These are phyloP conservation scores for Cosmia pyralina DNA, from an alignment of 2,888 invertebrate genomes.

Conservation along the genomic window DNA sequence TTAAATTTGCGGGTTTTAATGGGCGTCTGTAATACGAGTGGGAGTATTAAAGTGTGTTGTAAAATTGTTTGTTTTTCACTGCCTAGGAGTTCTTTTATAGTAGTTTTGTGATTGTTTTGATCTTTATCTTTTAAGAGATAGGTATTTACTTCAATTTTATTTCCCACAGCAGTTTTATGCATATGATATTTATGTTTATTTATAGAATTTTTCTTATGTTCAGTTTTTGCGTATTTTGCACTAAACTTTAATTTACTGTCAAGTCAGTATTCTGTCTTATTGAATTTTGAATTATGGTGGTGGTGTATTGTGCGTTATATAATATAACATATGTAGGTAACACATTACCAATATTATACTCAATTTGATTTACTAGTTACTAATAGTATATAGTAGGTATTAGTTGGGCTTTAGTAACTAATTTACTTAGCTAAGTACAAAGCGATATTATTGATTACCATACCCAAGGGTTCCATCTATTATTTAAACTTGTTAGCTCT, in stretches of 20 bases:
- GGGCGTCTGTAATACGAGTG: constrained; percentile 48
- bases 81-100: constrained; percentile 43
- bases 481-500: constrained; percentile 50
- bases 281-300: neutral
- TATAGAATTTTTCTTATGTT: neutral
- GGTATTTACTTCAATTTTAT: constrained; percentile 20
- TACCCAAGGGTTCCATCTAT: constrained; percentile 55
- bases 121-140: constrained; percentile 17
- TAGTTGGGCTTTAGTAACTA: constrained; percentile 13
- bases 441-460: constrained; percentile 55
- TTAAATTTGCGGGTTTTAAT: constrained; percentile 68
- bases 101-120: constrained; percentile 40
- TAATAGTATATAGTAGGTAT: constrained; percentile 2
- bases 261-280: neutral
- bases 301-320: neutral
- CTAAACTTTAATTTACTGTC: neutral
- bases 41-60: constrained; percentile 50
- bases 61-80: constrained; percentile 56
- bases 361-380: constrained; percentile 19
- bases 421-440: constrained; percentile 18
- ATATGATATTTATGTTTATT: neutral
- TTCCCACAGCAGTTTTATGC: neutral
- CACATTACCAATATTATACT: constrained; percentile 13
- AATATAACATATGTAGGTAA: neutral
- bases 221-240: neutral